These are phyloP conservation scores for Autographa pulchrina DNA, from an alignment of 2,888 invertebrate species.

Conservation along the genomic window DNA sequence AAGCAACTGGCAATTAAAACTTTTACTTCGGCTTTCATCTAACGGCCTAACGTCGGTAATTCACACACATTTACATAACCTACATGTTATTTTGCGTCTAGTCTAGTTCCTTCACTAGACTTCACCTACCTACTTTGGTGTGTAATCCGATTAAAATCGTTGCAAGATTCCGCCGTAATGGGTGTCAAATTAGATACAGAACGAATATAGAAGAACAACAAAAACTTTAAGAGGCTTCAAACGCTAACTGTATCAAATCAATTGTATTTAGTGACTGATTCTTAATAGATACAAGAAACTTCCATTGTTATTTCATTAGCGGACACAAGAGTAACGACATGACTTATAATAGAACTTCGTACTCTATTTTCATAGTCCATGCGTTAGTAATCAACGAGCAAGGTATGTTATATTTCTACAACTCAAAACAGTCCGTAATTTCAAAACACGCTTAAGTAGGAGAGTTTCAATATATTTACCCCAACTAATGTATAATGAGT, in stretches of 20 bases:
- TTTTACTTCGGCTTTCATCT: slow-evolving; percentile 67
- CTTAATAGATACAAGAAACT: slow-evolving; percentile 28
- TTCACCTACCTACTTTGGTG: not conserved
- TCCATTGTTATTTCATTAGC: slow-evolving; percentile 29
- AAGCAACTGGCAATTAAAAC: slow-evolving; percentile 67
- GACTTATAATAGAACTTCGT: not conserved
- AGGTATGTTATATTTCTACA: slow-evolving; percentile 40
- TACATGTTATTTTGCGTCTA: slow-evolving; percentile 2
- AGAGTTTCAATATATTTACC: slow-evolving; percentile 31
- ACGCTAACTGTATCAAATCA: slow-evolving; percentile 44
- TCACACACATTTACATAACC: slow-evolving; percentile 18
- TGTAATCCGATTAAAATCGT: slow-evolving; percentile 25
- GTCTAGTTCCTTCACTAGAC: not conserved
- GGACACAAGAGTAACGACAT: not conserved
- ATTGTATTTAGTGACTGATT: slow-evolving; percentile 39
- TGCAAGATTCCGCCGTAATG: slow-evolving; percentile 28
- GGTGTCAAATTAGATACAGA: slow-evolving; percentile 38
- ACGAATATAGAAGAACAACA: slow-evolving; percentile 41
- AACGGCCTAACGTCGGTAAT: slow-evolving; percentile 36
- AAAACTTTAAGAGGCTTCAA: slow-evolving; percentile 45
- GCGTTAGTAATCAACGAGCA: slow-evolving; percentile 25
- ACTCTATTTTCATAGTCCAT: not conserved
- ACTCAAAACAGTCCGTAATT: slow-evolving; percentile 27
- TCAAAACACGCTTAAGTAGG: slow-evolving; percentile 19
- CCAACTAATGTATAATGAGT: slow-evolving; percentile 24